phyloP scores from a whole-genome alignment of 1,140 invertebrate species.

The Dolichoris vasculosae region DNA sequence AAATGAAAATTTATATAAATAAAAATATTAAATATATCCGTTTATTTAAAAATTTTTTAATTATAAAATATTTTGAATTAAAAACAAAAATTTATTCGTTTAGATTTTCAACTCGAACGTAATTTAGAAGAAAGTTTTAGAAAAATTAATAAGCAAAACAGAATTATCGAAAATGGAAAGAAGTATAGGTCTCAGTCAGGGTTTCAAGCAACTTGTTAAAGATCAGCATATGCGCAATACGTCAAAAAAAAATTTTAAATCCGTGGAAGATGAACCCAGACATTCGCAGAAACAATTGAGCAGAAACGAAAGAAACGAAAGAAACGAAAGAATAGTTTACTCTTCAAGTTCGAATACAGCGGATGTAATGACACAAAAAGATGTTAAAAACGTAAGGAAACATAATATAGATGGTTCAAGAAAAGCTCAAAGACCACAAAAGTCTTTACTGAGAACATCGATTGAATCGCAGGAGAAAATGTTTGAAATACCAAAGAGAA shows the following conservation, averaged over 20 bases:
- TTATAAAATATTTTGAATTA: not conserved
- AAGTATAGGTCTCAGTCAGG: not conserved
- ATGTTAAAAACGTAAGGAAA: not conserved
- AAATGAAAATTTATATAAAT: not conserved
- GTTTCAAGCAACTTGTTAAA: slow-evolving; percentile 31
- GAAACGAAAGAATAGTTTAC: not conserved
- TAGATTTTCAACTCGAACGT: slow-evolving; percentile 63
- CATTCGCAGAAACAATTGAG: not conserved
- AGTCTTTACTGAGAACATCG: not conserved
- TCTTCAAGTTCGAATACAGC: slow-evolving; percentile 7
- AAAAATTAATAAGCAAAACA: slow-evolving; percentile 52
- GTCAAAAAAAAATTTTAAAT: not conserved
- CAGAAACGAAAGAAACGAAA: slow-evolving; percentile 7
- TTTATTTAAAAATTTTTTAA: not conserved
- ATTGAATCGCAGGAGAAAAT: not conserved
- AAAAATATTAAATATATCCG: not conserved
- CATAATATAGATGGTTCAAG: not conserved
- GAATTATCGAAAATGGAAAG: slow-evolving; percentile 40
- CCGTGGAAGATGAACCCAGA: not conserved
- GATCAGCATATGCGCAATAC: not conserved
- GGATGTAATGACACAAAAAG: not conserved
- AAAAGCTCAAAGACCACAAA: not conserved
- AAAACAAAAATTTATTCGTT: too few relatives aligned
- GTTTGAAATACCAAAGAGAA: not conserved
- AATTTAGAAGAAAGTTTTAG: slow-evolving; percentile 65